Evolutionary conservation across 2,113 vertebrate species (phyloP), one percentile per base, ranked within the genome.

Genomic region (Cryptotis parvus): DNA sequence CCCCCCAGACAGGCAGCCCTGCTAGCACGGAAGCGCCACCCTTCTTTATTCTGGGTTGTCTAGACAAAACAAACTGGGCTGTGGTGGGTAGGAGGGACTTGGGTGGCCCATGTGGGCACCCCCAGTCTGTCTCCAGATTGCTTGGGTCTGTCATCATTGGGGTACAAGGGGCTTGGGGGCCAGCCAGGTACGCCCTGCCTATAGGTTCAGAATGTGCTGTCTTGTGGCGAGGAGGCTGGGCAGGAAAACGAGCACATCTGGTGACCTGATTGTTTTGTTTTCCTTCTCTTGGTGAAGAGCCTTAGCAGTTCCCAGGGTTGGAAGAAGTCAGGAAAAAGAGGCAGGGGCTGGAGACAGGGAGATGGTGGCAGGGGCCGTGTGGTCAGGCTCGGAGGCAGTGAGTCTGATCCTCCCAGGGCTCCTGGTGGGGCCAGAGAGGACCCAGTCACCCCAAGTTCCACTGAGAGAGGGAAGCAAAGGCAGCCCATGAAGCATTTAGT

Each of bases 231-330:
- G 72, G 61, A 85, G 55, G 45, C 20, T 55, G 55, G 22, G 55
- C 55, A 39, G 22, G 75, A 43, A 87, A 80, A 41, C 76, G 37
- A 91, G 66, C 80, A 94, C 95, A 96, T 95, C 83, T 96, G 95
- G 91, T 84, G 92, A 93, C 85, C 95, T 94, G 92, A 83, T 92
- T 91, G 90, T 93, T 92, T 89, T 92, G 91, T 95, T 96, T 94
- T 94, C 41, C 41, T 90, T 14, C 73, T 95, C 63, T 80, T 83
- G n/a, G 86, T 85, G 69, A 78, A 94, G 87, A 35, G 43, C 85
- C 31, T 81, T 89, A 76, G 85, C 68, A 94, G 20, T 69, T 63
- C 68, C 86, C 52, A 27, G 82, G 26, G 61, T 45, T 78, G 24
- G 84, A 93, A 55, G 74, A 83, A 74, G 89, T 79, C 20, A 43